phyloP scores from a whole-genome alignment of 2,888 invertebrate species.

The Pachliopta kotzebuea region DNA sequence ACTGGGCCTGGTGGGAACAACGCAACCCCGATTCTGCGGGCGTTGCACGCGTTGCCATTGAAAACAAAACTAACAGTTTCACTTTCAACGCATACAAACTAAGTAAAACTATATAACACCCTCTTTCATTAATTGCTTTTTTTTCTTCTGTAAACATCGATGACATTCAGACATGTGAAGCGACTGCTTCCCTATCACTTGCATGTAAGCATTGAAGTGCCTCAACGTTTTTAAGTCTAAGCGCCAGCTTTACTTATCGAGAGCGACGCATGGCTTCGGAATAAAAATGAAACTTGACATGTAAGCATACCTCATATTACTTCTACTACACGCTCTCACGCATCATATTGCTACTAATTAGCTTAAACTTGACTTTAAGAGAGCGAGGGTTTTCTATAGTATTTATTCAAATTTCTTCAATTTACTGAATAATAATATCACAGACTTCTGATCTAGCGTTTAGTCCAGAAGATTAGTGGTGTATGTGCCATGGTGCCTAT shows the following conservation, averaged over 20 bases:
- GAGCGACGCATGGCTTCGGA: conserved; percentile 74
- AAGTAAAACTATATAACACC: conserved; percentile 40
- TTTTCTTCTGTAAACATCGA: conserved; percentile 27
- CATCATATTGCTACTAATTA: conserved; percentile 49
- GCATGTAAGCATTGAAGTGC: conserved; percentile 37
- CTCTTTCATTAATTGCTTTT: conserved; percentile 29
- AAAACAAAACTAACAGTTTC: conserved; percentile 33
- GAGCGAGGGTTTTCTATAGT: conserved; percentile 32
- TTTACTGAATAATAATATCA: too few relatives aligned
- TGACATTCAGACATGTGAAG: conserved; percentile 28
- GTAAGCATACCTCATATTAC: conserved; percentile 41
- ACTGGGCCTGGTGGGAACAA: conserved; percentile 57
- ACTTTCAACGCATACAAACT: conserved; percentile 62
- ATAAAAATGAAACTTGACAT: conserved; percentile 62
- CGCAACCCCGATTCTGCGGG: conserved; percentile 50
- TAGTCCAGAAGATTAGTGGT: too few relatives aligned
- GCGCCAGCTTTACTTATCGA: conserved; percentile 33
- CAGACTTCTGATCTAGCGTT: too few relatives aligned
- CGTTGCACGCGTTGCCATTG: conserved; percentile 74
- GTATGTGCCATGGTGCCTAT: too few relatives aligned
- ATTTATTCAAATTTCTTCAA: conserved; percentile 12
- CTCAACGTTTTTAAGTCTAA: conserved; percentile 26
- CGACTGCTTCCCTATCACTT: conserved; percentile 36
- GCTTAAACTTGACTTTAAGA: conserved; percentile 64
- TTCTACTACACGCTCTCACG: conserved; percentile 34